phyloP scores from a whole-genome alignment of 1,140 invertebrate genomes.

The Orchesella cincta region DNA sequence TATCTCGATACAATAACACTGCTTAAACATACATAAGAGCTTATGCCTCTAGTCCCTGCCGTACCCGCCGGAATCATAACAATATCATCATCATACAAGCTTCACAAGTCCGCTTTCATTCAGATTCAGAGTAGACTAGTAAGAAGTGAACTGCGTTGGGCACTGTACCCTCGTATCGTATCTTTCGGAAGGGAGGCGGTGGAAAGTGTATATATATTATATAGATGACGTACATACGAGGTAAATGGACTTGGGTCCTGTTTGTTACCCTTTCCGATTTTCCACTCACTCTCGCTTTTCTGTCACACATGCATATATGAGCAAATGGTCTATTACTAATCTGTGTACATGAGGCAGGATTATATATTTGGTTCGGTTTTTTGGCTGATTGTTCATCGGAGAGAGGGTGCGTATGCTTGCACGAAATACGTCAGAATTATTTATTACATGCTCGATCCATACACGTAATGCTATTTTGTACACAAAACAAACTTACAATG shows the following conservation, averaged over 20 bases:
- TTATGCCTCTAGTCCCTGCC: too few relatives aligned
- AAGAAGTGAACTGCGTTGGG: too few relatives aligned
- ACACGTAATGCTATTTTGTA: background rate
- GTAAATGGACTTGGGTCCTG: too few relatives aligned
- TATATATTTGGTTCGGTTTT: constrained; percentile 26
- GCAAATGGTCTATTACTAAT: constrained; percentile 15
- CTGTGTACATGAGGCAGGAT: constrained; percentile 19
- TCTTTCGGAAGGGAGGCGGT: too few relatives aligned
- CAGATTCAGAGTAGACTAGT: too few relatives aligned
- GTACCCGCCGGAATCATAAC: constrained; percentile 9
- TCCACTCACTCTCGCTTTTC: too few relatives aligned
- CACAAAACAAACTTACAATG: background rate
- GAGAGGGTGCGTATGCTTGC: background rate
- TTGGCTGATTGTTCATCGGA: constrained; percentile 23
- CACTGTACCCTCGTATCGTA: too few relatives aligned
- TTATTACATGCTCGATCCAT: background rate
- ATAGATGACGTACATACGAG: too few relatives aligned
- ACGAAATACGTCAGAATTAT: constrained; percentile 9
- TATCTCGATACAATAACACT: background rate
- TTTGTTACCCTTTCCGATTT: background rate
- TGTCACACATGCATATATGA: background rate
- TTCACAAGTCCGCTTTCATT: background rate
- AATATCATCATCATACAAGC: background rate
- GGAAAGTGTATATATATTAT: too few relatives aligned
- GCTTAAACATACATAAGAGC: background rate